phyloP scores from a whole-genome alignment of 2,113 vertebrate genomes.

The Myrmecophaga tridactyla region DNA sequence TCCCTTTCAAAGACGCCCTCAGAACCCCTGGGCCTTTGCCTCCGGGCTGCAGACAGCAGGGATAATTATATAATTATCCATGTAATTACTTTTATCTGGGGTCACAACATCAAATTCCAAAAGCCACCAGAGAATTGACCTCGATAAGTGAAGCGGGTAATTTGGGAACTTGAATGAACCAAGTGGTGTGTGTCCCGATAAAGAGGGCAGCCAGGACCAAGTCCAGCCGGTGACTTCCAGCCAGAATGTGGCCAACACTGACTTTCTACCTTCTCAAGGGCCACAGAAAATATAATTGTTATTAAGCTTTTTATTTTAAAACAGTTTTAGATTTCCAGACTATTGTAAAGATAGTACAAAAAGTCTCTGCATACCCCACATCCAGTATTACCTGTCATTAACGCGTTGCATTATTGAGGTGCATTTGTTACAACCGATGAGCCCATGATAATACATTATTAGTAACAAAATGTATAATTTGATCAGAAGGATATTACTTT shows the following conservation, averaged over 20 bases:
- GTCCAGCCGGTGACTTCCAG: rapidly evolving
- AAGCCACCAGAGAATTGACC: neutral
- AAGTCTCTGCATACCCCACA: too few relatives aligned
- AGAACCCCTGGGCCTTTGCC: neutral
- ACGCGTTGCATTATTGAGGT: neutral
- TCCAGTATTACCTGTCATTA: rapidly evolving
- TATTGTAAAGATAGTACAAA: neutral
- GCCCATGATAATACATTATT: neutral
- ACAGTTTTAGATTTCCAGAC: neutral
- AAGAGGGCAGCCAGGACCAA: too few relatives aligned
- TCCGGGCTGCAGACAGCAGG: neutral
- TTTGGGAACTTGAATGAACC: neutral
- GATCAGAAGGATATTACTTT: too few relatives aligned
- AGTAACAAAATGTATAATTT: neutral
- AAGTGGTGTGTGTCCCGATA: rapidly evolving
- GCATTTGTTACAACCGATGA: too few relatives aligned
- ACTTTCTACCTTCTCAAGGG: neutral
- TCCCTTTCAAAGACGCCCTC: neutral
- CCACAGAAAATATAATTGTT: neutral
- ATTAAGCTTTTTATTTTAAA: neutral
- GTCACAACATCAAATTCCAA: neutral
- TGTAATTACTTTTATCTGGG: neutral
- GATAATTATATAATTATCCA: neutral
- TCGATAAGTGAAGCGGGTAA: too few relatives aligned
- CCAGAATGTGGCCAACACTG: neutral